Conservation (phyloP, 2,797 vertebrate species). For the Adelosebastes latens region DNA sequence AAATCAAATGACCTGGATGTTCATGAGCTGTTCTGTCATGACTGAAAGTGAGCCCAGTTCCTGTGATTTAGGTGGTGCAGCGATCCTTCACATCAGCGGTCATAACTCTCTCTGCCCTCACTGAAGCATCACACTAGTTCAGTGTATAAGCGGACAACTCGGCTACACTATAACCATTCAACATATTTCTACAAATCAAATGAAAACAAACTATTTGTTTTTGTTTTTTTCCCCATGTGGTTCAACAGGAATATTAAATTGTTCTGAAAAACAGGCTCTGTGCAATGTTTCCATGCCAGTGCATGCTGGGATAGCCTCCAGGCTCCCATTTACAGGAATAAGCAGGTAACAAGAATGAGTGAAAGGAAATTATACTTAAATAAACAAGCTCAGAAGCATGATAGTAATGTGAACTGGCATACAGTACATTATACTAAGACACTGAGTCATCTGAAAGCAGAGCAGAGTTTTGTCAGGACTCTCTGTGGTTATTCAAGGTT, state of each 20-base stretch:
- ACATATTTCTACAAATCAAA: neutral
- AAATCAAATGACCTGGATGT: neutral
- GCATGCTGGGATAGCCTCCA: conserved; percentile 39
- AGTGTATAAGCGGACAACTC: neutral
- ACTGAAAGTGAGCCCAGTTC: conserved; percentile 22
- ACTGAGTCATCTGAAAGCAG: conserved; percentile 29
- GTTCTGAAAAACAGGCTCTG: neutral
- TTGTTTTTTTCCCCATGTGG: neutral
- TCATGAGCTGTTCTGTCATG: conserved; percentile 22
- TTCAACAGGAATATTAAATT: neutral
- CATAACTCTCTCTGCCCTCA: conserved; percentile 15
- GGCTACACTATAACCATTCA: neutral
- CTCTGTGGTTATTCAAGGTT: conserved; percentile 18
- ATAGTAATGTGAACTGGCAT: conserved; percentile 24
- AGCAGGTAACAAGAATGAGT: conserved; percentile 47
- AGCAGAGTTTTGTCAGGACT: neutral
- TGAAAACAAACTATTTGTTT: neutral
- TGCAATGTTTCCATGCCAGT: conserved; percentile 10
- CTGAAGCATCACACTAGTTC: neutral
- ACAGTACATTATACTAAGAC: conserved; percentile 12
- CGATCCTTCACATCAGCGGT: conserved; percentile 19
- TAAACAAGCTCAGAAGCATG: conserved; percentile 50
- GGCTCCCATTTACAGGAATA: conserved; percentile 17
- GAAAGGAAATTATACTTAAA: conserved; percentile 34
- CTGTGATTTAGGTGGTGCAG: conserved; percentile 28